Conservation (phyloP, 2,113 vertebrate species). For the Arothron firmamentum region DNA sequence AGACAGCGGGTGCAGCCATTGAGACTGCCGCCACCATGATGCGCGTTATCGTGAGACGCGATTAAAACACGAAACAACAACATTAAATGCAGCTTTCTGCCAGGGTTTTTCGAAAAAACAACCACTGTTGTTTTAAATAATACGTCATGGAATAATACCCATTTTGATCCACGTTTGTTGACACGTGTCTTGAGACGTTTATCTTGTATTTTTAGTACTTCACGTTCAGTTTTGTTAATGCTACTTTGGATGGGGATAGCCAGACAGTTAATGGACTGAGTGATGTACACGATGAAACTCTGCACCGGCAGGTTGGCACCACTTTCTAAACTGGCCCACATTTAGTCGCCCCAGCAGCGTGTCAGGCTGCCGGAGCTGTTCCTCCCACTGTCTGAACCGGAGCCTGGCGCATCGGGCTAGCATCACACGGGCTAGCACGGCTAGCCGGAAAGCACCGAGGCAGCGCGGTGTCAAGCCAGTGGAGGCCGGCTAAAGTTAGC, state of each 20-base stretch:
- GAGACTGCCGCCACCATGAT: slow-evolving; percentile 68
- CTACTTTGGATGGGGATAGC: slow-evolving; percentile 5
- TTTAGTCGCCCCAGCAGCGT: slow-evolving; percentile 13
- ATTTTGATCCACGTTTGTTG: slow-evolving; percentile 29
- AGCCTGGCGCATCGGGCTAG: slow-evolving; percentile 54
- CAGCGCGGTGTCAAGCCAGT: slow-evolving; percentile 8
- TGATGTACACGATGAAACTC: not conserved
- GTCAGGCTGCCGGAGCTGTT: slow-evolving; percentile 6
- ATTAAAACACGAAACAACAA: slow-evolving; percentile 6
- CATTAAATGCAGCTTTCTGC: not conserved
- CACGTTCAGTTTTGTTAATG: not conserved
- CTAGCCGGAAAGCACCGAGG: slow-evolving; percentile 23
- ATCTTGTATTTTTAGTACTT: not conserved
- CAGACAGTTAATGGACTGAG: not conserved
- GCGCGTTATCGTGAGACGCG: slow-evolving; percentile 41
- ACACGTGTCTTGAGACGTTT: slow-evolving; percentile 44
- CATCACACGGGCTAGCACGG: slow-evolving; percentile 35
- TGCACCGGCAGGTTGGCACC: not conserved
- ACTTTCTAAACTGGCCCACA: slow-evolving; percentile 23
- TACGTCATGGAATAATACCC: not conserved
- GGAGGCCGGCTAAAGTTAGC: slow-evolving; percentile 51
- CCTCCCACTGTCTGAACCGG: slow-evolving; percentile 34
- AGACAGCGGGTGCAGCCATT: slow-evolving; percentile 68
- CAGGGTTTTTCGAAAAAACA: not conserved
- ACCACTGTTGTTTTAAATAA: no score